Evolutionary conservation across 2,888 invertebrate genomes (phyloP).

Genomic region (Drosophila niveifrons): DNA sequence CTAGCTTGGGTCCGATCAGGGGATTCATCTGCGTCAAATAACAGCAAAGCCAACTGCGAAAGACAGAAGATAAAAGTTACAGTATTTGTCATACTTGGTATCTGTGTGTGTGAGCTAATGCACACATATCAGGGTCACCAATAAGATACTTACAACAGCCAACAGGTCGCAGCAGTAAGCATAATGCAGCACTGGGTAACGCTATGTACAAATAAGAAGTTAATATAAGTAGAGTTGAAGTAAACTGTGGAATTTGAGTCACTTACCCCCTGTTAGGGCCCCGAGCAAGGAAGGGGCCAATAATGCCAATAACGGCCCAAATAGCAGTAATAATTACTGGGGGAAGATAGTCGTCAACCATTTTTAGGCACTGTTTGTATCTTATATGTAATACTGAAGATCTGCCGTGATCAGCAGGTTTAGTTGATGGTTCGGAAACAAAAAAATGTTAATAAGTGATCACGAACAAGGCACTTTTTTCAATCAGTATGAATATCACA

Average conservation of each 20-base stretch:
- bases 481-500: conserved; percentile 67
- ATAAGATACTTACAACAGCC: conserved; percentile 83
- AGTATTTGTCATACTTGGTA: conserved; percentile 8
- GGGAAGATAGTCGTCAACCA: conserved; percentile 81
- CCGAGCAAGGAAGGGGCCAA: conserved; percentile 83
- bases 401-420: conserved; percentile 50
- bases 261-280: conserved; percentile 84
- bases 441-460: conserved; percentile 55
- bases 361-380: conserved; percentile 55
- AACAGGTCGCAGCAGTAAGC: conserved; percentile 83
- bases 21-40: conserved; percentile 84
- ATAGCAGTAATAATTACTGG: conserved; percentile 81
- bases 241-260: conserved; percentile 5
- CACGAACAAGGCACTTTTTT: conserved; percentile 68
- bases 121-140: conserved; percentile 24
- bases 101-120: not conserved
- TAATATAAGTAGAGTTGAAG: not conserved
- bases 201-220: conserved; percentile 50
- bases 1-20: conserved; percentile 83
- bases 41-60: conserved; percentile 83
- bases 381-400: conserved; percentile 54
- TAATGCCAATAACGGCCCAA: conserved; percentile 83
- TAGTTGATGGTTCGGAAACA: conserved; percentile 28
- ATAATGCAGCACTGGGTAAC: conserved; percentile 84
- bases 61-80: conserved; percentile 28